Evolutionary conservation across 1,140 invertebrate genomes (phyloP).

Genomic region (Bombus soroeensis): DNA sequence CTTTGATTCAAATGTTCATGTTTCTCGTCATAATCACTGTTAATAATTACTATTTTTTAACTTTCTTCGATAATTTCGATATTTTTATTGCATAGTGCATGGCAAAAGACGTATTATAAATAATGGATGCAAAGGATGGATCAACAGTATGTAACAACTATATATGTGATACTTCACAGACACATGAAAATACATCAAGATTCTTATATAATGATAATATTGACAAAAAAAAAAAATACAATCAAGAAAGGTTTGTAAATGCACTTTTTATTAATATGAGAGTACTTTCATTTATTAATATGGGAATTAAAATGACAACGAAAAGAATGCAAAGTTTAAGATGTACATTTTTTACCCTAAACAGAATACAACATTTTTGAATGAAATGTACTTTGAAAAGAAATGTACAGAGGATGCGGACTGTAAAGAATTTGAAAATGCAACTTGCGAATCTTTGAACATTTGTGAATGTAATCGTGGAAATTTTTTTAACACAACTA

Average conservation of each 20-base stretch:
- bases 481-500: conserved; percentile 35
- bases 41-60: neutral
- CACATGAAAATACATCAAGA: neutral
- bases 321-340: no score
- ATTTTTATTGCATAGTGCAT: conserved; percentile 49
- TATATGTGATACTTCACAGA: neutral
- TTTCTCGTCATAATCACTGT: no score
- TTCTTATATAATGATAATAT: no score
- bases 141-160: conserved; percentile 41
- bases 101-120: conserved; percentile 65
- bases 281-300: no score
- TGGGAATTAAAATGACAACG: no score
- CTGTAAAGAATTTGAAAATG: conserved; percentile 43
- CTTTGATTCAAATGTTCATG: no score
- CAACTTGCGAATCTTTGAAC: conserved; percentile 43
- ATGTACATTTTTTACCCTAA: no score
- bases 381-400: no score
- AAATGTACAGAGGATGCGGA: conserved; percentile 50
- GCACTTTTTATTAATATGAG: neutral
- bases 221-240: neutral
- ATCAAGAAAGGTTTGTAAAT: conserved; percentile 3
- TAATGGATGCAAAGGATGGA: conserved; percentile 64
- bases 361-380: neutral
- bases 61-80: neutral
- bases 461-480: conserved; percentile 67